Conservation (phyloP, 1,140 invertebrate genomes). For the Bacillus rossius region DNA sequence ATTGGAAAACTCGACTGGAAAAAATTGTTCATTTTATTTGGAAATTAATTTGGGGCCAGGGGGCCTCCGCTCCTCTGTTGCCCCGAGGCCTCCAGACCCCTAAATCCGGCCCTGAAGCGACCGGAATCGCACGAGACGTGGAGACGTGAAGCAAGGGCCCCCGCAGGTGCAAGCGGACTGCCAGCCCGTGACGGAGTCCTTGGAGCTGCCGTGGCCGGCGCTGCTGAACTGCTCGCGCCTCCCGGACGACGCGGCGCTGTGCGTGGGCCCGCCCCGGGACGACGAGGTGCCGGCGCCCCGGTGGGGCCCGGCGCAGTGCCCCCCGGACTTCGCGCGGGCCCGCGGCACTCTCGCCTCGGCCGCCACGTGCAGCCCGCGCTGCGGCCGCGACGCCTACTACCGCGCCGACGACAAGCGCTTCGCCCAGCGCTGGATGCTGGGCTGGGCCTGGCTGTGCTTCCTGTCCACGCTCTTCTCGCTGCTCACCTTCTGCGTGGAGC, state of each 20-base stretch:
- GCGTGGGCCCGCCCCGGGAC: conserved; percentile 49
- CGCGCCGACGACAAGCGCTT: conserved; percentile 64
- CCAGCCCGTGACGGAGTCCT: conserved; percentile 62
- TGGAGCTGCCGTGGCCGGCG: conserved; percentile 65
- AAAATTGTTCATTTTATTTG: no score
- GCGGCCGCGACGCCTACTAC: conserved; percentile 65
- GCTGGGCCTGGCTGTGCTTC: conserved; percentile 80
- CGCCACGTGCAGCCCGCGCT: conserved; percentile 53
- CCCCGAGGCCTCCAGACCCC: no score
- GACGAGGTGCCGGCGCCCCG: conserved; percentile 24
- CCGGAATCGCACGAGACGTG: no score
- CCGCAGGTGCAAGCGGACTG: conserved; percentile 74
- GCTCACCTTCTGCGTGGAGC: conserved; percentile 84
- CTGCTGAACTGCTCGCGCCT: conserved; percentile 73
- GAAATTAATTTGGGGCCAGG: no score
- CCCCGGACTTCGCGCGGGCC: conserved; percentile 44
- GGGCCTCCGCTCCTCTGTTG: no score
- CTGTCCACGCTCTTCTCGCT: conserved; percentile 80
- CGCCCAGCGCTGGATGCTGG: conserved; percentile 73
- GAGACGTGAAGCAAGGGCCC: no score
- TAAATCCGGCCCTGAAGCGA: no score
- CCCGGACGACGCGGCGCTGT: conserved; percentile 49
- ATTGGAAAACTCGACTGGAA: no score
- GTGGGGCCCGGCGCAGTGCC: conserved; percentile 39
- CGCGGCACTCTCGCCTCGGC: conserved; percentile 37